Base-by-base conservation (phyloP, 2,888 invertebrate species). In the Ectemnius cavifrons region DNA sequence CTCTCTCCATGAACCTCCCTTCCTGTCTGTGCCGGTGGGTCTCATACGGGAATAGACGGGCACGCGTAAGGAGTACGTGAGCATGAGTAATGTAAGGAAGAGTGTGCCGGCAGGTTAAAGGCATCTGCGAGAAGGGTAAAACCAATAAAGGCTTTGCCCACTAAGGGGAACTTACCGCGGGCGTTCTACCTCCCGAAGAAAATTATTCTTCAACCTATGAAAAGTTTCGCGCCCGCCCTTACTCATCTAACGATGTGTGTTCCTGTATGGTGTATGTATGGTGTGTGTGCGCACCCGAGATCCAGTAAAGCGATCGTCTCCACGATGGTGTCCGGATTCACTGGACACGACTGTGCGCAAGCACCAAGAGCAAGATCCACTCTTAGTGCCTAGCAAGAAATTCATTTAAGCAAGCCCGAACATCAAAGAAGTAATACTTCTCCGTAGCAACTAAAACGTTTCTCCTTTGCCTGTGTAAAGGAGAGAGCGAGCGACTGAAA, bases 181-280 rank as follows among this genome's bases (percentile, higher is more conserved):
- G n/a, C 37, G 61, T 28, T 46, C 66, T 20, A 20, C 52, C 56
- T 63, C 60, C 67, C 52, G 65, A 68, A 71, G 77, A 71, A 71
- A 68, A 63, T 77, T 77, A 75, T 77, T 75, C 71, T 52, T 45
- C 64, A 52, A 56, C 57, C 28, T 45, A 67, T 59, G 66, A 63
- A 59, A 77, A 67, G 63, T 67, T 67, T 61, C 47, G 62, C 60
- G 58, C 27, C 46, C 49, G 14, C 16, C 69, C 60, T 59, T 37
- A 37, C 37, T 37, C 37, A 37, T 37, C 37, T 6, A 37, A 37
- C 49, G 28, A 52, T 14, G 16, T 13, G 45, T n/a, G 8, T 14
- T 11, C 18, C 2, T 45, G 61, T 46, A 3, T 45, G 61, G 27
- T 8, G 27, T 8, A 20, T 20, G 20, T 20, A 20, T 20, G 52